Evolutionary conservation across 1,140 invertebrate genomes (phyloP).

Genomic region (Drosophila quadrilineata): DNA sequence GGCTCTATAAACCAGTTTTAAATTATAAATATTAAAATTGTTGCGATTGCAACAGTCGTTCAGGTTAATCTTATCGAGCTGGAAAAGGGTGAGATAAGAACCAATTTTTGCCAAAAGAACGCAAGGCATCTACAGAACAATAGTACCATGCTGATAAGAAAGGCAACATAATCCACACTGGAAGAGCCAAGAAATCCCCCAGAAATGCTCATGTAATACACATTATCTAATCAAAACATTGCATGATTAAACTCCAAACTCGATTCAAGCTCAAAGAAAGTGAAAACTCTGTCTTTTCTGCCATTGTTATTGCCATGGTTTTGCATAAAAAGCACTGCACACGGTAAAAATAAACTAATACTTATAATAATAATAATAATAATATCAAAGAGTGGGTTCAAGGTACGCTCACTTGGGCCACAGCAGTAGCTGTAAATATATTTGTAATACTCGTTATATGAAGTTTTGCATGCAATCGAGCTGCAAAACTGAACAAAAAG

Average conservation of each 20-base stretch:
- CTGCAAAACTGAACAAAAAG: constrained; percentile 36
- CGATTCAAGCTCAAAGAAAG: constrained; percentile 25
- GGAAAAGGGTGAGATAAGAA: not conserved
- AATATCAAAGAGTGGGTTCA: constrained; percentile 51
- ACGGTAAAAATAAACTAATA: constrained; percentile 53
- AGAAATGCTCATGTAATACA: not conserved
- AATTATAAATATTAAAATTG: constrained; percentile 18
- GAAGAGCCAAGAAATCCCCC: not conserved
- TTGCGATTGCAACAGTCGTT: constrained; percentile 15
- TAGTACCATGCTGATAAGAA: constrained; percentile 1
- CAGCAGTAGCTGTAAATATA: constrained; percentile 31
- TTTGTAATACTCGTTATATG: constrained; percentile 15
- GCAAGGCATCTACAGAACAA: not conserved
- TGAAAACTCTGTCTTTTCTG: constrained; percentile 14
- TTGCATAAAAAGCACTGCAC: constrained; percentile 25
- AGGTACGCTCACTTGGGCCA: constrained; percentile 43
- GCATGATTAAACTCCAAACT: constrained; percentile 40
- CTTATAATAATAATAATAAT: constrained; percentile 13
- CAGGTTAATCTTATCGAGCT: constrained; percentile 26
- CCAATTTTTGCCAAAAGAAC: not conserved
- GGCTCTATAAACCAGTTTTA: constrained; percentile 24
- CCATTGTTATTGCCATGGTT: not conserved
- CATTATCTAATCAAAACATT: constrained; percentile 63
- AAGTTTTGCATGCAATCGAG: constrained; percentile 43
- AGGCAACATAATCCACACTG: constrained; percentile 8